Base-by-base conservation (phyloP, 53 echinoderm and acorn worm species). In the Crossaster papposus region DNA sequence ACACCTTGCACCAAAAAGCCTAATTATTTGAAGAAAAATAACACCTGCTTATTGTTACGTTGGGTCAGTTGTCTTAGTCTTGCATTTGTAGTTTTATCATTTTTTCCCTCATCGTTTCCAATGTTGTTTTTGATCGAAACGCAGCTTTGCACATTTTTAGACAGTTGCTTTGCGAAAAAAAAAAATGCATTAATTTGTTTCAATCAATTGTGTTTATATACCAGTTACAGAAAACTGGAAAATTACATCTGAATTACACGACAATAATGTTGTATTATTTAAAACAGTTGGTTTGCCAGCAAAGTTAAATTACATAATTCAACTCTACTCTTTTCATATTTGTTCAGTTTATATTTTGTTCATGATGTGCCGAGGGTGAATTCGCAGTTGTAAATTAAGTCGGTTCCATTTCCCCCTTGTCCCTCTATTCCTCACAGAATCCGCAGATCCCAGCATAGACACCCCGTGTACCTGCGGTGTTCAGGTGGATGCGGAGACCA, bases 391-490 rank as follows among this genome's bases (percentile, higher is more conserved):
- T 51, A 50, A 50, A 32, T 84, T n/a, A 37, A 18, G 24, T 44
- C 30, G 36, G 13, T 72, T 70, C 44, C 51, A 6, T 70, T 72
- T 71, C 72, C 36, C 65, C 20, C 44, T 44, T 30, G 9, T 58
- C 80, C 63, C 52, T 51, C 32, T 31, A 1, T 31, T 53, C 84
- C 3, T 65, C 6, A 35, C 31, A 94, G 94, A 92, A 75, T 94
- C 92, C 74, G 79, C 92, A 29, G 94, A 94, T 90, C 92, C 94
- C 55, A 92, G 87, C 83, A 88, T 92, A 70, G 90, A 91, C n/a
- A 91, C 84, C 76, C 91, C 91, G 6, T 91, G 91, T 70, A 91
- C 91, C 8, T 91, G 91, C 64, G 91, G 91, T 26, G 68, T 91
- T 51, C 91, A 91, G 18, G 70, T 85, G 33, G 91, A 91, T 55